A percentile compares a stretch with the other conserved stretches of the same genome.
These are phyloP conservation scores for Hydractinia echinata DNA, from an alignment of 30 jellyfish, hydroid and myxozoan species.

Conservation along the genomic window DNA sequence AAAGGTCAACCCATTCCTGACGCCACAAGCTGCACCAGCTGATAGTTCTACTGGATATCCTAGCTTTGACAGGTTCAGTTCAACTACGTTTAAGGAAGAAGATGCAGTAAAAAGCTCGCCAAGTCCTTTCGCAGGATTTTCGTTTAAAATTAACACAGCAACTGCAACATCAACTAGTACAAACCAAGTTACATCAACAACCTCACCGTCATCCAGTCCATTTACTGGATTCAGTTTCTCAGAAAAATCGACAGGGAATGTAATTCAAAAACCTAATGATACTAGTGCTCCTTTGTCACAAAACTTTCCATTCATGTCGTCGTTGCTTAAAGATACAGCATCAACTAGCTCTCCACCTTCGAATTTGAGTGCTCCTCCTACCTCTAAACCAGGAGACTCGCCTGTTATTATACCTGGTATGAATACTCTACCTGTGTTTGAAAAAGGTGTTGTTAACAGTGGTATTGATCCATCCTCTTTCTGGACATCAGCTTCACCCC, in stretches of 20 bases:
- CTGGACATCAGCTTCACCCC: conserved; percentile 42
- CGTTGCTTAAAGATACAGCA: conserved; percentile 10
- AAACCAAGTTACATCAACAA: not conserved
- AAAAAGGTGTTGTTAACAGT: conserved; percentile 39
- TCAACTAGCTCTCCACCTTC: conserved; percentile 4
- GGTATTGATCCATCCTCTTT: conserved; percentile 44
- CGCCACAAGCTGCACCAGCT: not conserved
- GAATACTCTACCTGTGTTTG: conserved; percentile 41
- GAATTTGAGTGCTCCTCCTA: not conserved
- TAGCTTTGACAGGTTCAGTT: not conserved
- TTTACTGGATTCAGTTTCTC: conserved; percentile 38
- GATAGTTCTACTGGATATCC: not conserved
- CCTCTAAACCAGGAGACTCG: not conserved
- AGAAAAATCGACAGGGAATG: conserved; percentile 6
- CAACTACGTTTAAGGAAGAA: not conserved
- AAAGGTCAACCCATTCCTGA: conserved; percentile 25
- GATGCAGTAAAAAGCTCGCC: conserved; percentile 5
- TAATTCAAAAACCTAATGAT: not conserved
- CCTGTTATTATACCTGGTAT: conserved; percentile 17
- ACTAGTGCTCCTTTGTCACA: conserved; percentile 4
- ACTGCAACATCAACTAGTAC: conserved; percentile 1
- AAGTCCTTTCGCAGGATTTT: conserved; percentile 24
- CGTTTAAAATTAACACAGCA: conserved; percentile 1
- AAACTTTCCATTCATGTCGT: conserved; percentile 23
- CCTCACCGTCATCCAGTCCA: conserved; percentile 11